Evolutionary conservation across 1,140 invertebrate species (phyloP), one percentile per base, ranked within the genome.

Genomic region (Brachionus koreanus): DNA sequence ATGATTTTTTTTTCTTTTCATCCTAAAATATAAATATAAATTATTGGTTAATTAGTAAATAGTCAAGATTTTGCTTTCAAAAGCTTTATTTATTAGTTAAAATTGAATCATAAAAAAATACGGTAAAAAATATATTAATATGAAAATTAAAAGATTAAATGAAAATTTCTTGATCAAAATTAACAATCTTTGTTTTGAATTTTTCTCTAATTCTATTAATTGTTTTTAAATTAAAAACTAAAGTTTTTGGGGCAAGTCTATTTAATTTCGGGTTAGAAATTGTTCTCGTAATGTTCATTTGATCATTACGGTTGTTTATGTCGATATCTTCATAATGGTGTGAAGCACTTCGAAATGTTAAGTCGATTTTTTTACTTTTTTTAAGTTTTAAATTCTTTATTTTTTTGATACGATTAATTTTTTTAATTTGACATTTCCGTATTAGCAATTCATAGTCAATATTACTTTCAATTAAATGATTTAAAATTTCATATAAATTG

Each of bases 111-210:
- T n/a, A n/a, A n/a, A 57, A 57, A 57, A 57, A n/a, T n/a, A 19
- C 49, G 49, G 49, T 19, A 23, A 57, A 57, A 57, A 57, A 5
- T 9, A 16, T n/a, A n/a, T n/a, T n/a, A n/a, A n/a, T n/a, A 9
- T 9, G 19, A 25, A 13, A 13, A 16, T 19, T 9, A 69, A 42
- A n/a, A 23, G 16, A 6, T 69, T 69, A 69, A n/a, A 69, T 16
- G 39, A 69, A 69, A 69, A 69, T 19, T 39, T 69, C 65, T 69
- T 69, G 37, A 19, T 69, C 13, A 69, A 69, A 69, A 69, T 39
- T 12, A 39, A 37, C 16, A 39, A 16, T 39, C 19, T 69, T 69
- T 19, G 10, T 7, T 23, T 39, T 69, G 6, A 69, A 4, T 39
- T 69, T 69, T 42, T 69, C 35, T 39, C 65, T 35, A 5, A 69